Evolutionary conservation across 2,797 vertebrate genomes (phyloP).

Genomic region (Erethizon dorsatum): DNA sequence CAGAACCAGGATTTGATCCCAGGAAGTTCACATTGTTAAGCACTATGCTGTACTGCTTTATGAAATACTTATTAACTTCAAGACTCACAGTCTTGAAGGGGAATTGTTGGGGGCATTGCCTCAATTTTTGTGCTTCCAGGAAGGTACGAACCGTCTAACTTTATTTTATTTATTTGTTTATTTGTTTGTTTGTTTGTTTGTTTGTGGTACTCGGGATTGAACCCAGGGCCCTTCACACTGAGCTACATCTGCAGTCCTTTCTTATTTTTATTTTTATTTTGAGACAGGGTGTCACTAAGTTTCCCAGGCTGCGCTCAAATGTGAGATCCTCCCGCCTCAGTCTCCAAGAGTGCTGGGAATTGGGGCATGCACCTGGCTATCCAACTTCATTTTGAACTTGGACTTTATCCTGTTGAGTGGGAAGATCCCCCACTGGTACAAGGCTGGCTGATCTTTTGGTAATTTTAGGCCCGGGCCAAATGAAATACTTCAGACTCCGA

Average conservation of each 20-base stretch:
- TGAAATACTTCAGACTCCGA: neutral
- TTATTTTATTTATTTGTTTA: neutral
- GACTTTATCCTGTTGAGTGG: neutral
- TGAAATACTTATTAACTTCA: neutral
- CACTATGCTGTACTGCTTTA: neutral
- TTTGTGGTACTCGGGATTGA: neutral
- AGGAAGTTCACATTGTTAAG: neutral
- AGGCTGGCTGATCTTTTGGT: neutral
- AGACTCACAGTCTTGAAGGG: neutral
- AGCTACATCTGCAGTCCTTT: neutral
- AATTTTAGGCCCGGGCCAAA: neutral
- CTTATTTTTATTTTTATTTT: neutral
- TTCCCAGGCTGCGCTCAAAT: neutral
- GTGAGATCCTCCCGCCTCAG: neutral
- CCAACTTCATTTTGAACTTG: slow-evolving; percentile 4
- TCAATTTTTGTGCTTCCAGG: neutral
- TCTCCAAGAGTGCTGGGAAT: neutral
- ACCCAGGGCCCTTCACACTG: neutral
- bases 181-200: neutral
- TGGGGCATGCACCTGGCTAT: neutral
- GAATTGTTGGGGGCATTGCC: neutral
- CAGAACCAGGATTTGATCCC: neutral
- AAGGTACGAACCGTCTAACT: neutral
- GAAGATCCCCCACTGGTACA: neutral
- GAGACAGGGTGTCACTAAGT: neutral